These are phyloP conservation scores for Euclidia mi DNA, from an alignment of 2,888 invertebrate genomes.

Conservation along the genomic window DNA sequence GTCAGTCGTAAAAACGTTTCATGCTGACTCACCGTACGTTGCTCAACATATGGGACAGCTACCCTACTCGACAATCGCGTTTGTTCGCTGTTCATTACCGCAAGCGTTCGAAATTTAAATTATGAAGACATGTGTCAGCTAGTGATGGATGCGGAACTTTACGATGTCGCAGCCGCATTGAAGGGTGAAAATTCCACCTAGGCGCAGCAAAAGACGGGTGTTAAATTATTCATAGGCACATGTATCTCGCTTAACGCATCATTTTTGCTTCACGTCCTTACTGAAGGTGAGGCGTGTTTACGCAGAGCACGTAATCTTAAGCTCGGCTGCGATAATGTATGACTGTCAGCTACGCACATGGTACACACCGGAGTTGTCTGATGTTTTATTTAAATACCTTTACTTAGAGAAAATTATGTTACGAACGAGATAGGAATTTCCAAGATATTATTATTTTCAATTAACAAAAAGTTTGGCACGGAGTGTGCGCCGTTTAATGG, in stretches of 20 bases:
- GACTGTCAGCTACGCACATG: constrained; percentile 40
- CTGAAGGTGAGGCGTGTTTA: constrained; percentile 40
- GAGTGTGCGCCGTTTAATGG: constrained; percentile 31
- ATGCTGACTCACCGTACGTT: constrained; percentile 6
- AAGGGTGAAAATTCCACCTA: constrained; percentile 32
- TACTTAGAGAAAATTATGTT: constrained; percentile 46
- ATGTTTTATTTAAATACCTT: constrained; percentile 60
- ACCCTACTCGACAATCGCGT: constrained; percentile 20
- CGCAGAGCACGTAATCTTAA: constrained; percentile 48
- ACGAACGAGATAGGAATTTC: constrained; percentile 33
- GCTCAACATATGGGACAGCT: constrained; percentile 32
- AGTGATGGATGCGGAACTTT: constrained; percentile 20
- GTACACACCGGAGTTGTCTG: too few species aligned
- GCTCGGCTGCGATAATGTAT: constrained; percentile 52
- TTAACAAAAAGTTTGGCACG: constrained; percentile 32
- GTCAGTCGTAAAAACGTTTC: constrained; percentile 36
- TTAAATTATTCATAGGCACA: constrained; percentile 64
- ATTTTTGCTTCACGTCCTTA: constrained; percentile 54
- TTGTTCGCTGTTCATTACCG: too few species aligned
- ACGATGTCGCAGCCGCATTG: constrained; percentile 17
- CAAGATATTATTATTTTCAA: constrained; percentile 48
- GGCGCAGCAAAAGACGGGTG: constrained; percentile 44
- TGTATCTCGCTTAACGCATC: too few species aligned
- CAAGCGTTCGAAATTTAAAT: neutral
- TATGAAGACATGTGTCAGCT: neutral